Evolutionary conservation across 2,888 invertebrate genomes (phyloP), one percentile per base, ranked within the genome.

Genomic region (Caenorhabditis becei): DNA sequence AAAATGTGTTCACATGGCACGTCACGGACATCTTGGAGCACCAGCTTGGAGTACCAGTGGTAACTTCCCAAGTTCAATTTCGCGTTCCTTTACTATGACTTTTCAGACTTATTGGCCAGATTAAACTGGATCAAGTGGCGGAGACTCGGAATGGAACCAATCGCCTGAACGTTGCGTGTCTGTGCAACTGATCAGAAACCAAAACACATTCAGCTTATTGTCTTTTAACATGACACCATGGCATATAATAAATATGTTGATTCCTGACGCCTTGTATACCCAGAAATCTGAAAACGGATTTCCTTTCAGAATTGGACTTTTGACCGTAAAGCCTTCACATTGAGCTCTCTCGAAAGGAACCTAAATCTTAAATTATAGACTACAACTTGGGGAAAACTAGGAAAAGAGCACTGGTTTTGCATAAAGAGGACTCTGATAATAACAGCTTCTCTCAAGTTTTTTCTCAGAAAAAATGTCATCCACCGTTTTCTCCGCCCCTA

Each of bases 41-140:
- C 88, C 89, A 2, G 58, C 86, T 8, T 90, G 90, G 90, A 87
- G 90, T 26, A 90, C 90, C 8, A 90, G 89, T 71, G 90, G 90
- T 90, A 32, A 32, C n/a, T n/a, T 41, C 32, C 10, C 10, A 10
- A 7, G 5, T 32, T 32, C 20, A 11, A 44, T 35, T 14, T n/a
- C 53, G 16, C 14, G 61, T 37, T 41, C 41, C 10, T 37, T 44
- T 16, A 56, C 49, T 26, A 8, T 7, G 47, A 44, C 47, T n/a
- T 44, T 91, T 1, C 93, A 98, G 98, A 98, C 94, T 93, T 99
- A 86, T 97, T 97, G 0, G 97, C 98, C 0, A 93, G 98, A 71
- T 93, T 99, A 32, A 97, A 97, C 0, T 99, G 98, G 98, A 97
- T 99, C 88, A 97, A 97, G 91, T 99, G 98, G 98, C 96, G 97